Evolutionary conservation across 2,113 vertebrate genomes (phyloP).

Genomic region (Chlorodrepanis virens): DNA sequence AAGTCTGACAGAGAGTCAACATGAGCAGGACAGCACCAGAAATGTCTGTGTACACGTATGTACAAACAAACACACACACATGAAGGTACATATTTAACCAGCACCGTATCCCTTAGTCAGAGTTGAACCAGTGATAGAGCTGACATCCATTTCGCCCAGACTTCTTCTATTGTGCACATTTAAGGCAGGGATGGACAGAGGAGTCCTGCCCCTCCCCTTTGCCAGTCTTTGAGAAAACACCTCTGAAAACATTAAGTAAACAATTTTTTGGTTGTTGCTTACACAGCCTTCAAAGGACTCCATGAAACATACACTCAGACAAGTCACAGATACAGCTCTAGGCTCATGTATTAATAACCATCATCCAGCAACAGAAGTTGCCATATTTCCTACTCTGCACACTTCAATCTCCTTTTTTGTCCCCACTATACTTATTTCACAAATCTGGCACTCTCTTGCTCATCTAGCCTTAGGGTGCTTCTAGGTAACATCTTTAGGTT

Average conservation of each 20-base stretch:
- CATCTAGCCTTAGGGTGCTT: not conserved
- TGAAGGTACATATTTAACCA: fast-evolving
- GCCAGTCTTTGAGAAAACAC: not conserved
- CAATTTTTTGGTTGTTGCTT: not conserved
- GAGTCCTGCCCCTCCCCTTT: not conserved
- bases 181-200: not conserved
- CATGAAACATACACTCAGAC: not conserved
- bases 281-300: not conserved
- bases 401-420: not conserved
- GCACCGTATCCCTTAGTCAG: not conserved
- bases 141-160: not conserved
- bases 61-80: not conserved
- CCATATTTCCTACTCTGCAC: not conserved
- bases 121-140: not conserved
- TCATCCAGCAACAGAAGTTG: not conserved
- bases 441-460: not conserved
- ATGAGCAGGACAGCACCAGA: not conserved
- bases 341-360: not conserved
- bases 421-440: not conserved
- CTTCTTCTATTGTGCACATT: not conserved
- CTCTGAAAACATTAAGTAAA: not conserved
- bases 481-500: not conserved
- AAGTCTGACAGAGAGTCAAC: not conserved
- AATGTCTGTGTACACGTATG: not conserved
- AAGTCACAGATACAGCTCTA: not conserved